Conservation (phyloP, 1,140 invertebrate species). For the Neodiprion lecontei region DNA sequence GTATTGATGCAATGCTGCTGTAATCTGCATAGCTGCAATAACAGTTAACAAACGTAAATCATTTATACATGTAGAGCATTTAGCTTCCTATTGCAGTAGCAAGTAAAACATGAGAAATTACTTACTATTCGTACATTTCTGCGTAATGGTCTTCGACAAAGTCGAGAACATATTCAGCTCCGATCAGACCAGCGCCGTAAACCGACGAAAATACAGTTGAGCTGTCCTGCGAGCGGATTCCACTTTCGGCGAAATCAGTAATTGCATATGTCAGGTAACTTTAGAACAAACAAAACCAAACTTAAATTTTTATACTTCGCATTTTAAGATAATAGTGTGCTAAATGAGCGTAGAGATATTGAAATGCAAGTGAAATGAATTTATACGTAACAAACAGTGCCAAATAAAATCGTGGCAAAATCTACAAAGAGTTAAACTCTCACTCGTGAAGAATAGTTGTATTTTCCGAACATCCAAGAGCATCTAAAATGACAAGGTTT, state of each 20-base stretch:
- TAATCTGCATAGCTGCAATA: conserved; percentile 34
- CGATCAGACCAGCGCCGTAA: conserved; percentile 54
- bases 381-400: neutral
- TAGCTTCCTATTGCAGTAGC: too few species aligned
- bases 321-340: conserved; percentile 31
- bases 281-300: conserved; percentile 32
- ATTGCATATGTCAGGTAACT: conserved; percentile 49
- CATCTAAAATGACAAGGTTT: conserved; percentile 64
- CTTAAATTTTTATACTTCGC: conserved; percentile 34
- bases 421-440: conserved; percentile 30
- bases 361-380: neutral
- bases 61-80: neutral
- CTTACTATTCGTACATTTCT: conserved; percentile 59
- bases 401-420: neutral
- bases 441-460: conserved; percentile 56
- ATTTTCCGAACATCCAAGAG: conserved; percentile 66
- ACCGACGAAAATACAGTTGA: conserved; percentile 50
- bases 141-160: conserved; percentile 56
- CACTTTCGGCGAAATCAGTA: conserved; percentile 35
- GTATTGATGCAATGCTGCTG: conserved; percentile 28
- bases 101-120: conserved; percentile 21
- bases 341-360: neutral
- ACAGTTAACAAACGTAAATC: neutral
- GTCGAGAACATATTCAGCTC: conserved; percentile 56
- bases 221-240: conserved; percentile 43